A percentile compares a stretch with the other conserved stretches of the same genome.
phyloP scores from a whole-genome alignment of 2,888 invertebrate species.

The Heliconius sara region DNA sequence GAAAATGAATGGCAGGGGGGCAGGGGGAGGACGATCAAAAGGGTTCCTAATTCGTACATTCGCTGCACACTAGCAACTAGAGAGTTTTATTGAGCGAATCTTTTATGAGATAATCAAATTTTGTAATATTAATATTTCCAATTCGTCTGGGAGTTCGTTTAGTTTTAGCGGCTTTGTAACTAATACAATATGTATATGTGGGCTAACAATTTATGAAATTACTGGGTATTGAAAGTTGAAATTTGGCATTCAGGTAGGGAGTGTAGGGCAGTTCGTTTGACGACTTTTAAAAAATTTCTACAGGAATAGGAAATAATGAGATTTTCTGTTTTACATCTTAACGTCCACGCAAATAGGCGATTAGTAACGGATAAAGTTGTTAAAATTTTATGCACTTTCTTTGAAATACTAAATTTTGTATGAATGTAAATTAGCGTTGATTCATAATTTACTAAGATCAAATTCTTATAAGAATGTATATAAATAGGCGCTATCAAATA shows the following conservation, averaged over 20 bases:
- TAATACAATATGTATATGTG: conserved; percentile 29
- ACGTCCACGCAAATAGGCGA: too few relatives aligned
- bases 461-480: background rate
- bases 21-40: conserved; percentile 69
- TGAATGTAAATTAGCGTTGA: too few relatives aligned
- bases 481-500: background rate
- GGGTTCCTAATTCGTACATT: conserved; percentile 83
- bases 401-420: background rate
- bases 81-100: conserved; percentile 82
- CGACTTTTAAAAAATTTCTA: too few relatives aligned
- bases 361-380: conserved; percentile 43
- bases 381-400: background rate
- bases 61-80: conserved; percentile 79
- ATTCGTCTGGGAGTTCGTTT: conserved; percentile 75
- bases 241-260: too few relatives aligned
- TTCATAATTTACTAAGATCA: background rate
- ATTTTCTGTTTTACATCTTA: too few relatives aligned
- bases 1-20: conserved; percentile 81
- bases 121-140: conserved; percentile 81
- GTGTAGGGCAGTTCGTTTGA: too few relatives aligned
- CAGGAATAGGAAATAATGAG: too few relatives aligned
- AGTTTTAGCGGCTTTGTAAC: conserved; percentile 45
- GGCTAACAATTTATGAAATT: background rate
- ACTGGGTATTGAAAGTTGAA: too few relatives aligned
- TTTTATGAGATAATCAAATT: conserved; percentile 84